Conservation (phyloP, 2,888 invertebrate species). For the Carabus problematicus region DNA sequence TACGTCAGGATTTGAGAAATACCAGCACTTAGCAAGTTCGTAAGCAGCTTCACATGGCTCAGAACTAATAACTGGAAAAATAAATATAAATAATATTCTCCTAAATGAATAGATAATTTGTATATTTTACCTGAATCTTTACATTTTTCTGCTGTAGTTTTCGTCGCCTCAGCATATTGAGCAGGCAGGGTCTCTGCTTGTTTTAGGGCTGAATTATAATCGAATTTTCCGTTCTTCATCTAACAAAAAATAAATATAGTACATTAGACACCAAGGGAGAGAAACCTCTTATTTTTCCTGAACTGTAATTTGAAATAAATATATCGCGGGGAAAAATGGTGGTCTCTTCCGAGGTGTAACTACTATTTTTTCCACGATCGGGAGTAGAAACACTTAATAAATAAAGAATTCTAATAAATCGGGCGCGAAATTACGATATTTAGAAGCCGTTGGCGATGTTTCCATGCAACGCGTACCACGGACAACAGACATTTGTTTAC, state of each 20-base stretch:
- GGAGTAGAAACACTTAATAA: no score
- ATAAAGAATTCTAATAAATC: no score
- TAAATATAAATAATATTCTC: constrained; percentile 2
- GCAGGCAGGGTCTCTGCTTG: constrained; percentile 60
- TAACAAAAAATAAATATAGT: constrained; percentile 52
- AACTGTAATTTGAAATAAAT: no score
- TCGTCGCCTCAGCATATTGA: constrained; percentile 60
- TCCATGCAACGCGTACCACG: no score
- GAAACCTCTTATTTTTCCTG: no score
- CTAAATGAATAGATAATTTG: background rate
- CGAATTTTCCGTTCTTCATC: constrained; percentile 64
- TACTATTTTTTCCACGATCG: no score
- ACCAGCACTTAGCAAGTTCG: constrained; percentile 29
- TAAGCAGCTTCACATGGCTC: constrained; percentile 30
- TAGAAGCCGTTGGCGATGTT: no score
- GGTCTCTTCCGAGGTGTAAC: no score
- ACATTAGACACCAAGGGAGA: no score
- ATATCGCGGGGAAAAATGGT: no score
- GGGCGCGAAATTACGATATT: no score
- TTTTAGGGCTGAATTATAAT: constrained; percentile 60
- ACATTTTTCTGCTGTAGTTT: constrained; percentile 60
- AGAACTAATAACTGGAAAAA: constrained; percentile 11
- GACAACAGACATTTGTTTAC: no score
- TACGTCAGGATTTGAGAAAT: constrained; percentile 30
- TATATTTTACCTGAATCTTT: constrained; percentile 58